These are phyloP conservation scores for Hemiprocne comata DNA, from an alignment of 2,113 vertebrate species.

Conservation along the genomic window DNA sequence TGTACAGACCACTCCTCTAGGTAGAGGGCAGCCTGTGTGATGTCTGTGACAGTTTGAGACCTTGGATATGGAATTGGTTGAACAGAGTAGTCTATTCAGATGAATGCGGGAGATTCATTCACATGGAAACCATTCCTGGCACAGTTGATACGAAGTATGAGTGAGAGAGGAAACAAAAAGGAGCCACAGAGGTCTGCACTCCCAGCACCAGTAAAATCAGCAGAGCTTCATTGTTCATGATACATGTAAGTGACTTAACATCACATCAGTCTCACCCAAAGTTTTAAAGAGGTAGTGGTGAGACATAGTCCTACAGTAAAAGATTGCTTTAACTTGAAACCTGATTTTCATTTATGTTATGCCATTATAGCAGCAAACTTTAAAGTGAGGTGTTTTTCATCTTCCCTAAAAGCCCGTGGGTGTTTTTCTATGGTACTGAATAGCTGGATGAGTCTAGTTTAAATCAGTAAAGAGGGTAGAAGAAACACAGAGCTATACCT, in stretches of 20 bases:
- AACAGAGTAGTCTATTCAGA: slow-evolving; percentile 55
- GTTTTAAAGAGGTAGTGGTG: not conserved
- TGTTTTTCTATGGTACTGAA: not conserved
- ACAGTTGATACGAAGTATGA: not conserved
- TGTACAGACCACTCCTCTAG: not conserved
- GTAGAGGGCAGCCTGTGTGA: not conserved
- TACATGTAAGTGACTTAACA: not conserved
- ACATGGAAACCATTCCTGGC: slow-evolving; percentile 60
- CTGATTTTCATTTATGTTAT: not conserved
- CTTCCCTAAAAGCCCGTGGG: not conserved
- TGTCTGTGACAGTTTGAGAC: slow-evolving; percentile 36
- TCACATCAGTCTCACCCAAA: not conserved
- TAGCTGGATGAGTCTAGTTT: not conserved
- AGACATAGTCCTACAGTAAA: not conserved
- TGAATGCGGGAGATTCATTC: slow-evolving; percentile 32
- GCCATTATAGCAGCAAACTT: not conserved
- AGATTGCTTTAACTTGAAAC: not conserved
- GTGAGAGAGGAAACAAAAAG: not conserved
- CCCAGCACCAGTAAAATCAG: not conserved
- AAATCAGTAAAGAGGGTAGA: not conserved
- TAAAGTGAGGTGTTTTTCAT: not conserved
- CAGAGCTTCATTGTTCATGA: not conserved
- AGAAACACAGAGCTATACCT: not conserved
- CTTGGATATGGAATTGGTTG: slow-evolving; percentile 33
- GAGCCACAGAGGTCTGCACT: not conserved